Evolutionary conservation across 2,888 invertebrate genomes (phyloP).

Genomic region (Pyrrhosoma nymphula): DNA sequence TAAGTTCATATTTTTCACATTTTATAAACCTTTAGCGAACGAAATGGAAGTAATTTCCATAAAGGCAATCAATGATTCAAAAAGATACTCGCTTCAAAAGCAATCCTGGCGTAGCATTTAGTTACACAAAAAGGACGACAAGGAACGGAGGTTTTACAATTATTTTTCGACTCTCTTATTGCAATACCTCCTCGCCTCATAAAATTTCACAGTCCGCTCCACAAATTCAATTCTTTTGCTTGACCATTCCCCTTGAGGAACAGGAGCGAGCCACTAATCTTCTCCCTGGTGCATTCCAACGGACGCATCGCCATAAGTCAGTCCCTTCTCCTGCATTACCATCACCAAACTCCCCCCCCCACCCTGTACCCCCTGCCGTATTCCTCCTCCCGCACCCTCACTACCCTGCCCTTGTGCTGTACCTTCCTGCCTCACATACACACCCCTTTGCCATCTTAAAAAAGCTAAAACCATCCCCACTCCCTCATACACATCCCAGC

Average conservation of each 20-base stretch:
- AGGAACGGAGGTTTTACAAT: background rate
- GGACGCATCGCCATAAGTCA: slow-evolving; percentile 66
- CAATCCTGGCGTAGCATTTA: background rate
- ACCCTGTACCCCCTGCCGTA: background rate
- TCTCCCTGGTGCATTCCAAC: slow-evolving; percentile 62
- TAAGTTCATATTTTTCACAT: too few species aligned
- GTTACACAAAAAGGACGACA: background rate
- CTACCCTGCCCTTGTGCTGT: background rate
- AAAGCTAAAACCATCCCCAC: too few species aligned
- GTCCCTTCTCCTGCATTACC: background rate
- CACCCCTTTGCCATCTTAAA: too few species aligned
- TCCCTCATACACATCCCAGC: too few species aligned
- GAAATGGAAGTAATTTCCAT: background rate
- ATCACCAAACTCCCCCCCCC: background rate
- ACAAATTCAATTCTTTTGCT: slow-evolving; percentile 67
- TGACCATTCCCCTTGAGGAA: slow-evolving; percentile 56
- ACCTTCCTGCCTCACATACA: too few species aligned
- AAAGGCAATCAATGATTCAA: background rate
- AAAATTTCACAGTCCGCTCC: slow-evolving; percentile 62
- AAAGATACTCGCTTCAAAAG: background rate
- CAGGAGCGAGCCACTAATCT: slow-evolving; percentile 51
- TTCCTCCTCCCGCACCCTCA: background rate
- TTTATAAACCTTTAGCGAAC: too few species aligned
- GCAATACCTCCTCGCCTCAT: slow-evolving; percentile 61
- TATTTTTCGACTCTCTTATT: slow-evolving; percentile 45